These are phyloP conservation scores for Lacerta bilineata DNA, from an alignment of 2,797 vertebrate species.

Conservation along the genomic window DNA sequence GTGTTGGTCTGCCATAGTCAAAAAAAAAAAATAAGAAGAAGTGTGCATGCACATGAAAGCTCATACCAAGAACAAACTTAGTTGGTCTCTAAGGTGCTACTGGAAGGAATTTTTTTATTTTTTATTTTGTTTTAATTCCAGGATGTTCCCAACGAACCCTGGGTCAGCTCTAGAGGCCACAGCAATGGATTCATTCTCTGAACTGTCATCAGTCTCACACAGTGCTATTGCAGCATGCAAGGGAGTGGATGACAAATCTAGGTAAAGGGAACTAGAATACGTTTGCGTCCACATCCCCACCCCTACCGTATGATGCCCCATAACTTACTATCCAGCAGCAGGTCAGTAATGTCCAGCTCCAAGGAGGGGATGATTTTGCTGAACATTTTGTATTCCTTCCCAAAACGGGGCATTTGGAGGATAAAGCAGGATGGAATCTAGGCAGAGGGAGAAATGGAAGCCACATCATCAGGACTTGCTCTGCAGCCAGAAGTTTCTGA, in stretches of 20 bases:
- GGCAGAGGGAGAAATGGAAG: background rate
- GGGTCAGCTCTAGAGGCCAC: too few relatives aligned
- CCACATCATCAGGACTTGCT: accelerated
- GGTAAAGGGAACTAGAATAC: too few relatives aligned
- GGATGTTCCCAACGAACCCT: background rate
- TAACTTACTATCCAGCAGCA: constrained; percentile 85
- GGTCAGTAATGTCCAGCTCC: constrained; percentile 89
- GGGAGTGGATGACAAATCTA: accelerated
- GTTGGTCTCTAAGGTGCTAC: too few relatives aligned
- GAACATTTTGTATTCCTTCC: constrained; percentile 95
- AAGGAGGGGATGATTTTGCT: constrained; percentile 91
- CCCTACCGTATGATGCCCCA: accelerated
- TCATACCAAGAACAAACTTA: too few relatives aligned
- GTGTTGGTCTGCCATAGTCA: too few relatives aligned
- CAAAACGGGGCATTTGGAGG: constrained; percentile 93
- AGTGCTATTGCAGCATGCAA: too few relatives aligned
- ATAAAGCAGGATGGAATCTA: constrained; percentile 92
- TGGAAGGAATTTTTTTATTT: too few relatives aligned
- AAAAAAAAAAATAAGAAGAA: too few relatives aligned
- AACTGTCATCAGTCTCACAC: background rate
- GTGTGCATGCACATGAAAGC: too few relatives aligned
- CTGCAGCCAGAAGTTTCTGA: background rate
- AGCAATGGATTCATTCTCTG: background rate
- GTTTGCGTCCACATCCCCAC: accelerated
- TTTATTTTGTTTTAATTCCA: background rate